Evolutionary conservation across 2,888 invertebrate species (phyloP).

Genomic region (Holacanthella duospinosa): DNA sequence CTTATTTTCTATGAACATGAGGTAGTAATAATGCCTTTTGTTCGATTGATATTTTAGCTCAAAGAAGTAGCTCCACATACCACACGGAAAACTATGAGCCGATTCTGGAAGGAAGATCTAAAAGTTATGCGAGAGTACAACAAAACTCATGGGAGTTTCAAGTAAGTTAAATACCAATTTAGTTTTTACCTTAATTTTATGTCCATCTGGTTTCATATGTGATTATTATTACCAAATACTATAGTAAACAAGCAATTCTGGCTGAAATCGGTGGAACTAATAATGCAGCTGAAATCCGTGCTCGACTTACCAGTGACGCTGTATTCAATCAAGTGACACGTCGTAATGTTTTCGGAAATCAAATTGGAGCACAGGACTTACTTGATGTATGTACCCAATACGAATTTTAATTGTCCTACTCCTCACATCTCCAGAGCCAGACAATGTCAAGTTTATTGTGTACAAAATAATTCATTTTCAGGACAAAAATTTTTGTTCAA

Average conservation of each 20-base stretch:
- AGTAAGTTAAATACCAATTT: neutral
- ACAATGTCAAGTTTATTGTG: neutral
- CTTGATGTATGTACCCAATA: neutral
- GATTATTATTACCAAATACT: neutral
- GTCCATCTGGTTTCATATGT: too few relatives aligned
- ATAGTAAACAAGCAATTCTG: constrained; percentile 1
- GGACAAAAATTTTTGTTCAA: neutral
- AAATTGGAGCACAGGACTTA: neutral
- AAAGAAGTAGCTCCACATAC: constrained; percentile 75
- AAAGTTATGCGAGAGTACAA: constrained; percentile 61
- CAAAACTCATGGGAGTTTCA: constrained; percentile 44
- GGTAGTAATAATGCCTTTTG: neutral
- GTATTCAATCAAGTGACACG: constrained; percentile 5
- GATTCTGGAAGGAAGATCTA: constrained; percentile 72
- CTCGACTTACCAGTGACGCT: neutral
- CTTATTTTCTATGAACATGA: too few relatives aligned
- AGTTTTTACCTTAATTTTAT: neutral
- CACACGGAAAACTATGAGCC: constrained; percentile 58
- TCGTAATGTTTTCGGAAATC: constrained; percentile 2
- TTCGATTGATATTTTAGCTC: constrained; percentile 51
- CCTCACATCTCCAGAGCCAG: neutral
- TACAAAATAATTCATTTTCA: neutral
- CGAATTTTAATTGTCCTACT: too few relatives aligned
- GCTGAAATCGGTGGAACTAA: neutral
- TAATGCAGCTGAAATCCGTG: neutral